Percentiles rank a stretch among this genome's conserved stretches.
These are phyloP conservation scores for Luehdorfia chinensis DNA, from an alignment of 1,140 invertebrate genomes.

Conservation along the genomic window DNA sequence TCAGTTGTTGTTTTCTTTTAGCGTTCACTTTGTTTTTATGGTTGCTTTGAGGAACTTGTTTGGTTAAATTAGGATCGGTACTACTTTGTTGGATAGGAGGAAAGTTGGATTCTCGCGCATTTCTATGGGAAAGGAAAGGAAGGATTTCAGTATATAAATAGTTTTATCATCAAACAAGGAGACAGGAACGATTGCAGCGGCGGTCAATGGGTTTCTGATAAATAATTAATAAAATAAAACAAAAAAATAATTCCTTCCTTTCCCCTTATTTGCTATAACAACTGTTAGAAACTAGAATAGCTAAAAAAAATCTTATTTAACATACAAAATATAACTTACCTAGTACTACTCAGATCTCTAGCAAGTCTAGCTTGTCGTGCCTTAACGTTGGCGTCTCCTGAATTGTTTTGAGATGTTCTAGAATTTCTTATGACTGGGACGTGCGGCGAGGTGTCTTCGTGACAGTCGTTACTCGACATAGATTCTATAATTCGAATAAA, in stretches of 20 bases:
- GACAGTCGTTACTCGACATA: constrained; percentile 59
- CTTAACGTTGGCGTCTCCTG: constrained; percentile 60
- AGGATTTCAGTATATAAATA: constrained; percentile 38
- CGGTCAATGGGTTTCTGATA: background rate
- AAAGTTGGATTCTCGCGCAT: constrained; percentile 39
- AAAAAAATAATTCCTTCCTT: constrained; percentile 55
- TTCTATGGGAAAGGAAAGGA: constrained; percentile 70
- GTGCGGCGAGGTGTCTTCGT: constrained; percentile 55
- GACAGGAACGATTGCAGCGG: constrained; percentile 49
- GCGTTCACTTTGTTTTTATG: constrained; percentile 36
- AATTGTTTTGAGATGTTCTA: constrained; percentile 44
- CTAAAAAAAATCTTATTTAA: too few species aligned
- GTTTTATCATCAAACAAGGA: constrained; percentile 61
- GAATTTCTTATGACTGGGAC: constrained; percentile 62
- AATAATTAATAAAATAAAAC: constrained; percentile 21
- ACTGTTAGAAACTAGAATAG: constrained; percentile 8
- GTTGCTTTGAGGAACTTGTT: constrained; percentile 33
- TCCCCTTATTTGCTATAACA: constrained; percentile 67
- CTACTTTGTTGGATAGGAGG: constrained; percentile 39
- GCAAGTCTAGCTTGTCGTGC: constrained; percentile 63
- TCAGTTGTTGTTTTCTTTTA: constrained; percentile 54
- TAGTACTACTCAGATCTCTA: constrained; percentile 60
- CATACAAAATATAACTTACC: too few species aligned
- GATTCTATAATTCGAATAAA: constrained; percentile 61
- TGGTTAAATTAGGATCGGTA: constrained; percentile 39